Conservation (phyloP, 1,140 invertebrate species). For the Maniola jurtina region DNA sequence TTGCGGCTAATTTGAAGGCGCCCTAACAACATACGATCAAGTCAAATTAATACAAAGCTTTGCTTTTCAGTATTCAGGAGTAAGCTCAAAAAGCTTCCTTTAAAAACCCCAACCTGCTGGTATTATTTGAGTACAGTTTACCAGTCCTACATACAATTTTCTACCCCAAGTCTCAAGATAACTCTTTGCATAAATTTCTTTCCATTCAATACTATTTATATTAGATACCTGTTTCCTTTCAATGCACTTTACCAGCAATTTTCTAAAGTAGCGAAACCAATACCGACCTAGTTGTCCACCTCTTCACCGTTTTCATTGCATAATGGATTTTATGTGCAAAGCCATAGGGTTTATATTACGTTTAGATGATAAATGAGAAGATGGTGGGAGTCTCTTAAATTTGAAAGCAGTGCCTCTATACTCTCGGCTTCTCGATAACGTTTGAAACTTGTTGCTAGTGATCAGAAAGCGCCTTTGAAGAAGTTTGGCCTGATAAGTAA, state of each 20-base stretch:
- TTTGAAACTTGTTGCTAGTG: slow-evolving; percentile 17
- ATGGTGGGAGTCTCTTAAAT: slow-evolving; percentile 20
- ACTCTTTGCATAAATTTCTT: not conserved
- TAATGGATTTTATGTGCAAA: slow-evolving; percentile 3
- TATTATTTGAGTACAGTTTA: too few relatives aligned
- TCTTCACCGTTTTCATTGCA: slow-evolving; percentile 6
- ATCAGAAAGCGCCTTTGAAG: slow-evolving; percentile 12
- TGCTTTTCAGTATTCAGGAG: too few relatives aligned
- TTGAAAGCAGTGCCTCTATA: slow-evolving; percentile 20
- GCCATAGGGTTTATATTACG: not conserved
- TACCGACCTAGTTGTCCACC: slow-evolving; percentile 9
- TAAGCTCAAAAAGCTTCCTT: too few relatives aligned
- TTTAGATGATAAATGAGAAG: not conserved
- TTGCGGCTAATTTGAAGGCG: too few relatives aligned
- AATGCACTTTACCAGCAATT: slow-evolving; percentile 18
- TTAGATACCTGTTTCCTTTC: slow-evolving; percentile 6
- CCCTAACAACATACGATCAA: too few relatives aligned
- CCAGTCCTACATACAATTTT: not conserved
- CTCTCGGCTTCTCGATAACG: slow-evolving; percentile 14
- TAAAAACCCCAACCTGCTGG: too few relatives aligned
- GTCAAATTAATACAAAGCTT: too few relatives aligned
- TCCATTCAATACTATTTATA: slow-evolving; percentile 4
- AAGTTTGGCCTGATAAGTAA: slow-evolving; percentile 7
- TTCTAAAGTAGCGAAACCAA: slow-evolving; percentile 20
- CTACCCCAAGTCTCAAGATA: not conserved